Evolutionary conservation across 1,140 invertebrate genomes (phyloP), one percentile per base, ranked within the genome.

Genomic region (Caenorhabditis latens): DNA sequence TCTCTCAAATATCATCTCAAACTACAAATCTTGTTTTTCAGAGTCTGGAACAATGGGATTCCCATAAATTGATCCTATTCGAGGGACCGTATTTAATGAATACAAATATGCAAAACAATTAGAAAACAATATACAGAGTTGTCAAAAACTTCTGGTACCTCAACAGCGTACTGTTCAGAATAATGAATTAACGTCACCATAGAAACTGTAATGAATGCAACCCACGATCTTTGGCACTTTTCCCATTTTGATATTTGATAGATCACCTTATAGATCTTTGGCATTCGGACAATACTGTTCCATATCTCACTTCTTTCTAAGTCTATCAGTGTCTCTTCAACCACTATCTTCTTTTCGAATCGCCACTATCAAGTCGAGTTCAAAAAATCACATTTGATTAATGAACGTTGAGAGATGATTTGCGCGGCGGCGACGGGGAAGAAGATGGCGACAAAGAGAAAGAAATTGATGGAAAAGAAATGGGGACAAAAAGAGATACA

Each of bases 301-400:
- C 50, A 53, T 53, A 11, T 53, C 50, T 61, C 57, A 61, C 2
- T 21, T 61, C n/a, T 5, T 61, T 61, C 32, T 1, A 32, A 32
- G 32, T 32, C 32, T 32, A 32, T 32, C 1, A 32, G 32, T 1
- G 32, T 32, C 32, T 32, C 32, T 61, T n/a, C 24, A 5, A 21
- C 4, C 19, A 9, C 61, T 40, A 32, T 65, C 61, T 8, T 65
- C 61, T 40, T 40, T 14, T 40, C 32, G 2, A 32, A 32, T 40
- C 11, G 11, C 24, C 9, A 14, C 61, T 65, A 65, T 65, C 32
- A 65, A 8, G 24, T 3, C n/a, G 57, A 24, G 65, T 16, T 46
- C 40, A 71, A 40, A 71, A 71, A 46, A 71, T 71, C 65, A 71
- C 40, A 71, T 71, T 71, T 71, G 65, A 71, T 71, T 71, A 71